Conservation (phyloP, 2,797 vertebrate genomes). For the Aphelocoma californica region DNA sequence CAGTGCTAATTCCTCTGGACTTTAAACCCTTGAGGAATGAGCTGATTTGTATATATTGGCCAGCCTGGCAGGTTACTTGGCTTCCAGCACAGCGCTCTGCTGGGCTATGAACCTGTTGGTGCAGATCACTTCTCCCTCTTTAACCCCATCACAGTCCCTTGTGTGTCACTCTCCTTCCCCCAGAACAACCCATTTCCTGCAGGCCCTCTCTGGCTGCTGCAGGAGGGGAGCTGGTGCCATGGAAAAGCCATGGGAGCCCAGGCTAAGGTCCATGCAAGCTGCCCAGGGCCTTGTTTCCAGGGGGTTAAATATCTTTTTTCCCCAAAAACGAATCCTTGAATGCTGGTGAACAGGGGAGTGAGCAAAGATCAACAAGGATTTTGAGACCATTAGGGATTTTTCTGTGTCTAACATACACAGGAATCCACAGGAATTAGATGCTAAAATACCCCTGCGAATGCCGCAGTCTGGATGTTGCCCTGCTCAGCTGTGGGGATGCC, state of each 20-base stretch:
- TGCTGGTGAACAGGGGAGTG: not conserved
- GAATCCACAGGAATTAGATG: not conserved
- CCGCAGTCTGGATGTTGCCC: rapidly evolving
- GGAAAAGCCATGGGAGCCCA: not conserved
- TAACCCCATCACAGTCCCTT: not conserved
- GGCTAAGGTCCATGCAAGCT: rapidly evolving
- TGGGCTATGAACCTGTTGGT: not conserved
- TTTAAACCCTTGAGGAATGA: conserved; percentile 52
- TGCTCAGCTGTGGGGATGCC: not conserved
- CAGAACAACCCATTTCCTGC: not conserved
- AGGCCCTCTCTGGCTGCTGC: not conserved
- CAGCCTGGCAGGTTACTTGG: not conserved
- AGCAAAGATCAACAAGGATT: not conserved
- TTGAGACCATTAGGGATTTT: not conserved
- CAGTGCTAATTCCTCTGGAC: conserved; percentile 34
- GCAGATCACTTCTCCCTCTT: not conserved
- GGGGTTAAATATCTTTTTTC: not conserved
- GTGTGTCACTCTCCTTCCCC: not conserved
- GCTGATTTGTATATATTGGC: conserved; percentile 37
- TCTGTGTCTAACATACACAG: not conserved
- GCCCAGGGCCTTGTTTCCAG: not conserved
- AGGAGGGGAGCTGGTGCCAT: not conserved
- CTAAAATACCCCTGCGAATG: not conserved
- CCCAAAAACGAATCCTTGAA: not conserved
- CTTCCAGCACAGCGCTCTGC: not conserved